A percentile compares a stretch with the other conserved stretches of the same genome.
phyloP scores from a whole-genome alignment of 1,140 invertebrate genomes.

The Sitobion miscanthi region DNA sequence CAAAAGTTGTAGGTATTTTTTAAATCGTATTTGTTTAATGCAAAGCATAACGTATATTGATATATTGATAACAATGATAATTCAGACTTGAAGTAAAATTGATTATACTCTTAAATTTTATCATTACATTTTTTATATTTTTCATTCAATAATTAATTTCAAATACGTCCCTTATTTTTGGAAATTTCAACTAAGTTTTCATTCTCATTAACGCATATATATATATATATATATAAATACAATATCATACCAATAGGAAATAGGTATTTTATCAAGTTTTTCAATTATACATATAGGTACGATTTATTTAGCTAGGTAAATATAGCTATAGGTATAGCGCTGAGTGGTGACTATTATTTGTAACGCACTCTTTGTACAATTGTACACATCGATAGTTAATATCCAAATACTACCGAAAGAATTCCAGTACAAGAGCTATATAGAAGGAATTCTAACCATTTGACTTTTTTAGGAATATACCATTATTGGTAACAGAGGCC shows the following conservation, averaged over 20 bases:
- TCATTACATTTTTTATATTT: background rate
- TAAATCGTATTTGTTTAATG: too few relatives aligned
- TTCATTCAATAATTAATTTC: background rate
- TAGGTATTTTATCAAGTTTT: background rate
- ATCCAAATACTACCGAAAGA: background rate
- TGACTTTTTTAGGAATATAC: background rate
- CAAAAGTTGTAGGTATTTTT: too few relatives aligned
- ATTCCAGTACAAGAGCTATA: background rate
- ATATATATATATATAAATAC: background rate
- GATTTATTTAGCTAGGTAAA: background rate
- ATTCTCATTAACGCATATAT: background rate
- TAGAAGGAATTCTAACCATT: background rate
- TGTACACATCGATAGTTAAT: background rate
- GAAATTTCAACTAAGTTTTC: background rate
- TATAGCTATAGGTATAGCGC: background rate
- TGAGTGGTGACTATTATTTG: background rate
- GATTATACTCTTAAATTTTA: too few relatives aligned
- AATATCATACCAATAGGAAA: background rate
- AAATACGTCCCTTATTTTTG: background rate
- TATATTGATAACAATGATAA: too few relatives aligned
- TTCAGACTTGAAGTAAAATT: too few relatives aligned
- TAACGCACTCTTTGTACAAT: background rate
- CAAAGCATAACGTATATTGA: too few relatives aligned
- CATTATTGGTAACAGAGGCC: background rate
- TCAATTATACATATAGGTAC: background rate